Conservation (phyloP, 2,888 invertebrate species). For the Colletes collaris region DNA sequence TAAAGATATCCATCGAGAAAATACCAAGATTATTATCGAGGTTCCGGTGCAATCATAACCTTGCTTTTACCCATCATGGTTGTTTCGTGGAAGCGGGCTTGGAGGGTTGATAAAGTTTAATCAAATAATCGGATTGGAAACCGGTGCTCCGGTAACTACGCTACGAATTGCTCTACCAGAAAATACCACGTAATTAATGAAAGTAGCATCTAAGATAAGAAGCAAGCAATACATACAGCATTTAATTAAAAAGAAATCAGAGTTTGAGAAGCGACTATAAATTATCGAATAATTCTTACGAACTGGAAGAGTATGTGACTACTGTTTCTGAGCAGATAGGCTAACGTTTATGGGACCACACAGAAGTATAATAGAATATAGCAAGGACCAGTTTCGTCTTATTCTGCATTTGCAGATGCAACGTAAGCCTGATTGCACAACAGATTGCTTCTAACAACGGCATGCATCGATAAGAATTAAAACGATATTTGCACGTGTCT, state of each 20-base stretch:
- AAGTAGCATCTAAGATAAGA: neutral
- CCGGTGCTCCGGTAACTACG: slow-evolving; percentile 7
- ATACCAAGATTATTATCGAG: too few species aligned
- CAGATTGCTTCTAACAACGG: slow-evolving; percentile 16
- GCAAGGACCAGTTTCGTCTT: neutral
- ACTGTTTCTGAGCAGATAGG: too few species aligned
- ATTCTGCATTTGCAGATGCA: neutral
- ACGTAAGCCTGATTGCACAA: slow-evolving; percentile 32
- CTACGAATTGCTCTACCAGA: neutral
- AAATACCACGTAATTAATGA: slow-evolving; percentile 8
- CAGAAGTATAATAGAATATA: too few species aligned
- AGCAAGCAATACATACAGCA: too few species aligned
- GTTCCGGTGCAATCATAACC: too few species aligned
- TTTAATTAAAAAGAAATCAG: too few species aligned
- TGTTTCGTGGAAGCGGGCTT: neutral
- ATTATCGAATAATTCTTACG: too few species aligned
- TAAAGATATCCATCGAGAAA: too few species aligned
- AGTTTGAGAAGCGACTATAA: too few species aligned
- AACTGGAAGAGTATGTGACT: too few species aligned
- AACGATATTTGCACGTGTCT: slow-evolving; percentile 16
- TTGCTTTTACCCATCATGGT: slow-evolving; percentile 6
- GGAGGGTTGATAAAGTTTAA: slow-evolving; percentile 20
- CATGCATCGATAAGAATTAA: slow-evolving; percentile 26
- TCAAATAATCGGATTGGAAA: slow-evolving; percentile 44
- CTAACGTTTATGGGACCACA: too few species aligned